A percentile compares a stretch with the other conserved stretches of the same genome.
These are phyloP conservation scores for Myotis daubentonii DNA, from an alignment of 2,797 vertebrate species.

Conservation along the genomic window DNA sequence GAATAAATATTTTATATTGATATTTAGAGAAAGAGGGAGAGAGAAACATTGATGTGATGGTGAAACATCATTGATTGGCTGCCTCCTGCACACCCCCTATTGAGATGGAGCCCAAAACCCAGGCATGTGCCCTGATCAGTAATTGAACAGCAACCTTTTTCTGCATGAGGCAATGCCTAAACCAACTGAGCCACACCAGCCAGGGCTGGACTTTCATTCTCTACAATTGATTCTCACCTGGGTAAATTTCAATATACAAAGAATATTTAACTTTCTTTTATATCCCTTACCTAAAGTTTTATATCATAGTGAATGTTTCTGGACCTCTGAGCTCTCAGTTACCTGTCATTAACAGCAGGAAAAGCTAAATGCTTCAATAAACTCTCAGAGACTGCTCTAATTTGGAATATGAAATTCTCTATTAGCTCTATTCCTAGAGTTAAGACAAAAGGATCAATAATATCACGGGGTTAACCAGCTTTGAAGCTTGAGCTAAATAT, in stretches of 20 bases:
- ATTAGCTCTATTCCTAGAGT: background rate
- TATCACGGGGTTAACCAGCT: background rate
- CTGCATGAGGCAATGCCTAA: background rate
- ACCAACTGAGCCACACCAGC: background rate
- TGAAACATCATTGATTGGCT: background rate
- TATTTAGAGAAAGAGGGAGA: background rate
- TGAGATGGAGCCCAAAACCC: background rate
- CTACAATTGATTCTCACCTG: background rate
- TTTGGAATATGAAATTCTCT: background rate
- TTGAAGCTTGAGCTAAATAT: background rate
- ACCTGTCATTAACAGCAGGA: background rate
- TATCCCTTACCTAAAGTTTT: background rate
- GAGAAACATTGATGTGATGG: background rate
- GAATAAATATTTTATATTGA: background rate
- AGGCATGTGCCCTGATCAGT: background rate
- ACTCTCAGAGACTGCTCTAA: background rate
- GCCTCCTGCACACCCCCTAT: background rate
- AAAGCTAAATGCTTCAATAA: background rate
- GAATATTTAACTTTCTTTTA: background rate
- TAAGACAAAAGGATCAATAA: background rate
- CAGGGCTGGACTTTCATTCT: background rate
- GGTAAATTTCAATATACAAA: background rate
- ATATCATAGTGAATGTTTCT: background rate
- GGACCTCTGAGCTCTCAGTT: background rate
- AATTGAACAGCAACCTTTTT: background rate